Base-by-base conservation (phyloP, 53 echinoderm and acorn worm genomes). In the Paracentrotus lividus region DNA sequence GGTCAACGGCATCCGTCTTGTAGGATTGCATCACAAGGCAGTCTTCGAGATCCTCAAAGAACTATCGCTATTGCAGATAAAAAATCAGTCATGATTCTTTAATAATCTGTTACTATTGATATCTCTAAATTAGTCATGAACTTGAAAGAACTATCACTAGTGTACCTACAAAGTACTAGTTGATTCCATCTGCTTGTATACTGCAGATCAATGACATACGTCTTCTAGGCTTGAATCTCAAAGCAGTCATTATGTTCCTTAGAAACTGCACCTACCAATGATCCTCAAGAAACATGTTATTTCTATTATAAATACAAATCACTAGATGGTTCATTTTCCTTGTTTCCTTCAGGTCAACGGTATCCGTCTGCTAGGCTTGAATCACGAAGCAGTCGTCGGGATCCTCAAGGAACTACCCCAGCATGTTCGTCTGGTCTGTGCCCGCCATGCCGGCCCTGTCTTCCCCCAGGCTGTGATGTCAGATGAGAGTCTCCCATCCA, bases 321-420 rank as follows among this genome's bases (percentile, higher is more conserved):
- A n/a, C n/a, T n/a, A 54, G 54, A 15, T 54, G 54, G 18, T 54
- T 54, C 45, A 44, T 38, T 57, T 31, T 32, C 9, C 34, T n/a
- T n/a, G n/a, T n/a, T n/a, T 43, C 29, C n/a, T 87, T 14, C 52
- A 97, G 98, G 97, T 98, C 42, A 99, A 99, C 88, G 99, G 99
- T 5, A 96, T 93, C 15, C 93, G 93, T 54, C 95, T 97, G 43
- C 93, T 97, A 23, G 97, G 99, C 29, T 86, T 96, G 47, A 99
- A 99, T 75, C 99, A 99, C 75, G 94, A 96, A 5, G 99, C 96
- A 42, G 99, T 99, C 1, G 97, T 99, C 27, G 96, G 93, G 61
- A 99, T 96, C n/a, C 97, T 99, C 56, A 96, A 97, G n/a, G 96
- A 96, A 27, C 96, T 99, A 4, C 99, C 99, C 10, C 69, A 96